Base-by-base conservation (phyloP, 2,888 invertebrate genomes). In the Erannis defoliaria region DNA sequence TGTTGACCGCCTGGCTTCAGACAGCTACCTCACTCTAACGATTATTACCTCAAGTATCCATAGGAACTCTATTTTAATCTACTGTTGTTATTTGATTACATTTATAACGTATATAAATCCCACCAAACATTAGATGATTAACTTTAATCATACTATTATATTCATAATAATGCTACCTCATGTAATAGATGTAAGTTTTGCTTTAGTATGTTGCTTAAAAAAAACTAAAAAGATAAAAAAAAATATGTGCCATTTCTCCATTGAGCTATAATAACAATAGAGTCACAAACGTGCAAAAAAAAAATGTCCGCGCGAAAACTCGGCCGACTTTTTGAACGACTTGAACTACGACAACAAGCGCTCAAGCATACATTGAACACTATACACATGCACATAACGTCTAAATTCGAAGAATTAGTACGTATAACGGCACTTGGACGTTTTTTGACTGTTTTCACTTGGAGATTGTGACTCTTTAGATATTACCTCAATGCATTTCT, bases 91-190 rank as follows among this genome's bases (percentile, higher is more conserved):
- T 45, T 50, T 61, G 50, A 82, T 83, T 86, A 86, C 85, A 88
- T 71, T 69, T 72, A 78, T 77, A 84, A 80, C 83, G 81, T 55
- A 78, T 61, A 78, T 90, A 82, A 84, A 89, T 90, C 92, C 92
- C 92, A 92, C 92, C 92, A 90, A 90, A 89, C 88, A 78, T 87
- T 88, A 90, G 84, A 79, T 76, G 84, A 78, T 76, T 87, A 85
- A 84, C 76, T 70, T 79, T 87, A 82, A 84, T 84, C 82, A 84
- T 88, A n/a, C n/a, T n/a, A n/a, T n/a, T n/a, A 67, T 70, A 87
- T 88, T 85, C 87, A 88, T 90, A 85, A 85, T 86, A 79, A 84
- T 84, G 82, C 91, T 92, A 92, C 92, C 92, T 92, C 92, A 92
- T 86, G 66, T 71, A 64, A 64, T 66, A 73, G 70, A 58, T 70